Conservation (phyloP, 2,113 vertebrate genomes). For the Hoplias malabaricus region DNA sequence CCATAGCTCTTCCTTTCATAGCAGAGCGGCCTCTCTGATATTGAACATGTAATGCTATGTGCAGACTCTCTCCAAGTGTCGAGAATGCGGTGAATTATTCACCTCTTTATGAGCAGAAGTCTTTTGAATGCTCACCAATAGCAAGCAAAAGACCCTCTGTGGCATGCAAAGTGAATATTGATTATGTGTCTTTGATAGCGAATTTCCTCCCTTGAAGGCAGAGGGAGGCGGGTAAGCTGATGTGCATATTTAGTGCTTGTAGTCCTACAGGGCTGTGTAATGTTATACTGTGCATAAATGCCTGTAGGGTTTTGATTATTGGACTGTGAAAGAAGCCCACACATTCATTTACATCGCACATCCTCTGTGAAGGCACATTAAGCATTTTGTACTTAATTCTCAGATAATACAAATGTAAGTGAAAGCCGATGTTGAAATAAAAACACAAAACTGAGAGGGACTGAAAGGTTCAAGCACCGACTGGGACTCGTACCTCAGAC, state of each 20-base stretch:
- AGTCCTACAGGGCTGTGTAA: not conserved
- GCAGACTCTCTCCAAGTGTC: not conserved
- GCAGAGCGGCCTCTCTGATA: not conserved
- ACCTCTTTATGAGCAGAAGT: not conserved
- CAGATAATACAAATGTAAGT: not conserved
- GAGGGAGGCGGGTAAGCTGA: conserved; percentile 9
- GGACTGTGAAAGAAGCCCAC: not conserved
- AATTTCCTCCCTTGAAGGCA: conserved; percentile 21
- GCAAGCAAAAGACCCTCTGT: not conserved
- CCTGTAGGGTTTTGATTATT: not conserved
- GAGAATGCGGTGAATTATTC: not conserved
- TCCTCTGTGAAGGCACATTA: not conserved
- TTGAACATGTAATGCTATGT: not conserved
- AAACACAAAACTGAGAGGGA: no score
- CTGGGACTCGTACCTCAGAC: no score
- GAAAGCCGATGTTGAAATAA: not conserved
- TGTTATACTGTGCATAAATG: not conserved
- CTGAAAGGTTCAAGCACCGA: no score
- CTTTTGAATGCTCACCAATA: not conserved
- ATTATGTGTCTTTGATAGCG: conserved; percentile 29
- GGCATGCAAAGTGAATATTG: conserved; percentile 35
- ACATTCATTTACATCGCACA: conserved; percentile 1
- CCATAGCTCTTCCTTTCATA: not conserved
- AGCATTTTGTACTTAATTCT: no score
- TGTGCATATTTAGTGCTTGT: conserved; percentile 32